Percentiles rank a stretch among this genome's conserved stretches.
phyloP scores from a whole-genome alignment of 2,113 vertebrate species.

The Caranx ignobilis region DNA sequence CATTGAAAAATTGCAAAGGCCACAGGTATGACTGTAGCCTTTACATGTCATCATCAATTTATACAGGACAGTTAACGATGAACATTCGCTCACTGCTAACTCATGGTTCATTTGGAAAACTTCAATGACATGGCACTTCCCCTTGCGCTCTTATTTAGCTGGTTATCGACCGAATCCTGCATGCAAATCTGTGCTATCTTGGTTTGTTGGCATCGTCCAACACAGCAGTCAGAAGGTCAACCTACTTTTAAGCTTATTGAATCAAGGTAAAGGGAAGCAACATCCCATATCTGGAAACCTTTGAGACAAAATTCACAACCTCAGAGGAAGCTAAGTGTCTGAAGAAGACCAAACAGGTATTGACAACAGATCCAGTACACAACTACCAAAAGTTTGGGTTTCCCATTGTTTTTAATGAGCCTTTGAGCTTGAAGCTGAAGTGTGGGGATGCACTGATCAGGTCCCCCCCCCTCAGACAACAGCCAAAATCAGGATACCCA shows the following conservation, averaged over 20 bases:
- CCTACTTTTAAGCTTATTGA: not conserved
- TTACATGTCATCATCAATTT: not conserved
- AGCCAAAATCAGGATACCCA: no score
- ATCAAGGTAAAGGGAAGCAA: not conserved
- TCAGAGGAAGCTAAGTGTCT: not conserved
- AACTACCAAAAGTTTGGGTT: not conserved
- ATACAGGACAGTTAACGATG: not conserved
- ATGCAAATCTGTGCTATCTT: not conserved
- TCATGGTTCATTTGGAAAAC: not conserved
- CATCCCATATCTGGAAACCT: not conserved
- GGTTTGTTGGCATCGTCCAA: not conserved
- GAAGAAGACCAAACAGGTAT: not conserved
- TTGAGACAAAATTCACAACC: not conserved
- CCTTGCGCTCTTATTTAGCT: not conserved
- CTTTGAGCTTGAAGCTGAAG: no score
- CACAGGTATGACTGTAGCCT: not conserved
- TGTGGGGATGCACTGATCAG: not conserved
- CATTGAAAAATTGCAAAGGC: not conserved
- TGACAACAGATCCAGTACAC: not conserved
- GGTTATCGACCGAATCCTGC: not conserved
- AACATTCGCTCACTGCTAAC: not conserved
- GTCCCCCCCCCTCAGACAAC: no score
- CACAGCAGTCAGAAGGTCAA: not conserved
- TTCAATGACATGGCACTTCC: not conserved
- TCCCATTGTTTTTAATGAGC: not conserved